A percentile compares a stretch with the other conserved stretches of the same genome.
phyloP scores from a whole-genome alignment of 1,140 invertebrate species.

The Conus ventricosus region DNA sequence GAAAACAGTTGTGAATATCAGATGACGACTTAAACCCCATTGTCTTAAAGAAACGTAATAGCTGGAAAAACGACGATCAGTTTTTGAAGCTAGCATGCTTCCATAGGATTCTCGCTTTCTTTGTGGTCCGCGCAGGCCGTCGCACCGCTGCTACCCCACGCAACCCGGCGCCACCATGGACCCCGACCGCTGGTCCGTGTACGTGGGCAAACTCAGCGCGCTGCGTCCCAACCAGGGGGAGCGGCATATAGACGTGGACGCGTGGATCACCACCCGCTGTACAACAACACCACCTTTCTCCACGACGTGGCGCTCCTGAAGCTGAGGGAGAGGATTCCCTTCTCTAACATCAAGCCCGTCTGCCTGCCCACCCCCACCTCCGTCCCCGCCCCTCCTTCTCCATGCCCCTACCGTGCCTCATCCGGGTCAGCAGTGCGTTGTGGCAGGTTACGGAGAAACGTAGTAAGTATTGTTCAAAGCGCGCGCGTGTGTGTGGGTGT shows the following conservation, averaged over 20 bases:
- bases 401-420: neutral
- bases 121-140: neutral
- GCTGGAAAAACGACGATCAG: no score
- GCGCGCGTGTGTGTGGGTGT: neutral
- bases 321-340: neutral
- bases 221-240: neutral
- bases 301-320: constrained; percentile 3
- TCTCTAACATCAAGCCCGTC: neutral
- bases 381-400: neutral
- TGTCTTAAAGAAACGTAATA: no score
- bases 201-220: neutral
- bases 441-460: constrained; percentile 7
- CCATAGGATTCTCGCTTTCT: no score
- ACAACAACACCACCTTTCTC: neutral
- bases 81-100: no score
- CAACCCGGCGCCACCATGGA: neutral
- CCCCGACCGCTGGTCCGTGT: neutral
- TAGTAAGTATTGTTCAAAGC: neutral
- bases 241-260: neutral
- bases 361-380: neutral
- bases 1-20: no score
- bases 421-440: neutral
- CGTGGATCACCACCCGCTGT: neutral
- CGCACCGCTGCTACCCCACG: neutral
- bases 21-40: no score